A percentile compares a stretch with the other conserved stretches of the same genome.
These are phyloP conservation scores for Telmatherina bonti DNA, from an alignment of 2,797 vertebrate species.

Conservation along the genomic window DNA sequence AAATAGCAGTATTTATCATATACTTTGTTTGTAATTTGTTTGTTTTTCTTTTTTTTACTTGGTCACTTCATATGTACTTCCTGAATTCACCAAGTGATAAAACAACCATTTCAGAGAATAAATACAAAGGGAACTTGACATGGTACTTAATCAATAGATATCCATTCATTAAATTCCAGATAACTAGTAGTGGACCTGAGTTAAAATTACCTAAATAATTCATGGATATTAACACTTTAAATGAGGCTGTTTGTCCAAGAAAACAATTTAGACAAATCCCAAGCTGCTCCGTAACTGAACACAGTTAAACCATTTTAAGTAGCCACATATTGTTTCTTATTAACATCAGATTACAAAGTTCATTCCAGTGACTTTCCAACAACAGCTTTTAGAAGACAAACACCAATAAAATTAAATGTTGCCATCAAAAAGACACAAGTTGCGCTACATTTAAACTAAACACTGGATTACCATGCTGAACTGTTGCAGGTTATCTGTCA, in stretches of 20 bases:
- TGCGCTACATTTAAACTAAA: not conserved
- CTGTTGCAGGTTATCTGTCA: not conserved
- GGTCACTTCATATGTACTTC: not conserved
- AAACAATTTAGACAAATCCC: not conserved
- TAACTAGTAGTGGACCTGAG: not conserved
- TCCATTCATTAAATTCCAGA: not conserved
- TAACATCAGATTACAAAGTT: not conserved
- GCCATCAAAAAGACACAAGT: not conserved
- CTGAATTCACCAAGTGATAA: fast-evolving
- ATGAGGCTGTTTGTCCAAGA: not conserved
- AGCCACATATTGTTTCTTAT: not conserved
- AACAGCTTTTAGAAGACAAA: not conserved
- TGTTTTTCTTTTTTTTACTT: too few species aligned
- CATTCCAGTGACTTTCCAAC: not conserved
- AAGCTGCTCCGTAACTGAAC: not conserved
- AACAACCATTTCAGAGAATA: not conserved
- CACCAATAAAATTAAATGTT: not conserved
- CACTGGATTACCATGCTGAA: not conserved
- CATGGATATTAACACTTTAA: not conserved
- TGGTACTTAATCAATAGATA: not conserved
- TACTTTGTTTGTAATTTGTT: too few species aligned
- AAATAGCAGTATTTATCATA: too few species aligned
- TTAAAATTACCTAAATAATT: not conserved
- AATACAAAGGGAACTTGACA: not conserved
- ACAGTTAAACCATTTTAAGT: not conserved